Evolutionary conservation across 2,888 invertebrate genomes (phyloP).

Genomic region (Thelaira solivaga): DNA sequence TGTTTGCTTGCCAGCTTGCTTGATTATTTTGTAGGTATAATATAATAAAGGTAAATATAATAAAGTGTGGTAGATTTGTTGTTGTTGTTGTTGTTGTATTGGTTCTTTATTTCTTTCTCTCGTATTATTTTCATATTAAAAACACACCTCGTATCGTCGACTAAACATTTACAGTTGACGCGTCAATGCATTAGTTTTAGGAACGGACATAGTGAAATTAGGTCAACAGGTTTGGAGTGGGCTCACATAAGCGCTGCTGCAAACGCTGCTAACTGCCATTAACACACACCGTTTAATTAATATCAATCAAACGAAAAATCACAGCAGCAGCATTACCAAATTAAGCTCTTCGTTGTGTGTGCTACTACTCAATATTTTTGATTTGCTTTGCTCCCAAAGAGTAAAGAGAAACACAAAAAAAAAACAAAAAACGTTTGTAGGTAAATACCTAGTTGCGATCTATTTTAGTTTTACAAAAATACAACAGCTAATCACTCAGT

Average conservation of each 20-base stretch:
- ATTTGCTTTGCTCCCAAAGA: background rate
- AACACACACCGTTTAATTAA: constrained; percentile 10
- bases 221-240: constrained; percentile 77
- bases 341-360: constrained; percentile 1
- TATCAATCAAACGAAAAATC: background rate
- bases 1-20: constrained; percentile 58
- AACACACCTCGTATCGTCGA: constrained; percentile 45
- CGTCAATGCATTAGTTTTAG: constrained; percentile 56
- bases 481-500: too few relatives aligned
- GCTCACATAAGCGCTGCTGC: constrained; percentile 63
- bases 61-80: constrained; percentile 59
- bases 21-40: constrained; percentile 41
- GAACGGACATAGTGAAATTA: constrained; percentile 71
- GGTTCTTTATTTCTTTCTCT: background rate
- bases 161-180: constrained; percentile 64
- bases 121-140: constrained; percentile 25
- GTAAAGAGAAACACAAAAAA: too few relatives aligned
- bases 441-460: too few relatives aligned
- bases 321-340: constrained; percentile 27
- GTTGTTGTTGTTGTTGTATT: constrained; percentile 17
- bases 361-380: background rate
- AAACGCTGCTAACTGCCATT: constrained; percentile 8
- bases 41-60: constrained; percentile 59
- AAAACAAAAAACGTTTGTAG: too few relatives aligned
- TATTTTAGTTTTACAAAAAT: too few relatives aligned